Evolutionary conservation across 2,113 vertebrate species (phyloP).

Genomic region (Danionella cerebrum): DNA sequence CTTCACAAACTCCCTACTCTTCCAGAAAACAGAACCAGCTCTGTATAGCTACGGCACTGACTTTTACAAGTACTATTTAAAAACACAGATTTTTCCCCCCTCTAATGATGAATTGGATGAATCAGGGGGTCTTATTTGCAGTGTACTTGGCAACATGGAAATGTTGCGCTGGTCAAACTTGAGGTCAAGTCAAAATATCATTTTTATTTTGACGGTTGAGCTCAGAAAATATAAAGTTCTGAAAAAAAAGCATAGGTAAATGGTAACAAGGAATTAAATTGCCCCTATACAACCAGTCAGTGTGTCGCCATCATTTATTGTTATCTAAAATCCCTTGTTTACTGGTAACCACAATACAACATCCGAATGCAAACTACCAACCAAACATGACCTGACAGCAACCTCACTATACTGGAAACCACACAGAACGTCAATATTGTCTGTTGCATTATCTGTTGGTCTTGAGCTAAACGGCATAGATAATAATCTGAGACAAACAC

Average conservation of each 20-base stretch:
- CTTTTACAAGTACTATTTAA: slow-evolving; percentile 70
- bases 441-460: not conserved
- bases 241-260: not conserved
- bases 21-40: slow-evolving; percentile 67
- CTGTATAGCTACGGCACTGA: slow-evolving; percentile 64
- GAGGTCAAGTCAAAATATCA: slow-evolving; percentile 19
- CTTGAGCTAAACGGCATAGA: not conserved
- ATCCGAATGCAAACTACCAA: not conserved
- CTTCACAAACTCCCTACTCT: slow-evolving; percentile 69
- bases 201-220: too few relatives aligned
- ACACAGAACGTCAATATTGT: not conserved
- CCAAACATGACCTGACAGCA: not conserved
- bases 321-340: not conserved
- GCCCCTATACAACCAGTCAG: not conserved
- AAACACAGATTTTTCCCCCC: slow-evolving; percentile 44
- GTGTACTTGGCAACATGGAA: slow-evolving; percentile 55
- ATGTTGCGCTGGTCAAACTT: slow-evolving; percentile 47
- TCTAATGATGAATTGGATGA: slow-evolving; percentile 56
- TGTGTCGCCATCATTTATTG: not conserved
- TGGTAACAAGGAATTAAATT: not conserved
- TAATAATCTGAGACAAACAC: not conserved
- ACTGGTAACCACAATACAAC: not conserved
- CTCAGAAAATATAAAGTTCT: too few relatives aligned
- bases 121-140: slow-evolving; percentile 56
- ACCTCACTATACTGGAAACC: not conserved